Conservation (phyloP, 92 coral and sea anemone species). For the Meandrina meandrites region DNA sequence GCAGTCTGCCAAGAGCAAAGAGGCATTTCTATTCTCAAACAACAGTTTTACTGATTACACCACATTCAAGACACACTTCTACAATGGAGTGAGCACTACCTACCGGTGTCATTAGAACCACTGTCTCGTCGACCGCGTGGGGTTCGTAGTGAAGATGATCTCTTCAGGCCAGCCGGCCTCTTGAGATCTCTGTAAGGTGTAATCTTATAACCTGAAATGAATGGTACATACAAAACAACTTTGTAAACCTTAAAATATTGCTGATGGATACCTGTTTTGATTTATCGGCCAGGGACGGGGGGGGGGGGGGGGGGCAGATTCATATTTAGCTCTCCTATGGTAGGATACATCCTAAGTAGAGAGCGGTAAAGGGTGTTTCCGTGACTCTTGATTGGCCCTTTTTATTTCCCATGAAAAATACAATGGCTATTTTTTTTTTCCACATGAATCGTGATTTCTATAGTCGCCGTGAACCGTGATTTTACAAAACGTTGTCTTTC, state of each 20-base stretch:
- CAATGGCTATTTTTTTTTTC: too few relatives aligned
- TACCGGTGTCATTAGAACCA: constrained; percentile 75
- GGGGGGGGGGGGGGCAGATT: too few relatives aligned
- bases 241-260: not conserved
- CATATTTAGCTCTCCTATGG: too few relatives aligned
- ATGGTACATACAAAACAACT: not conserved
- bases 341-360: too few relatives aligned
- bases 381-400: too few relatives aligned
- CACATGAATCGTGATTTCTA: too few relatives aligned
- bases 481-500: too few relatives aligned
- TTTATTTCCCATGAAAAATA: too few relatives aligned
- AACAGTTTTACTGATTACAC: not conserved
- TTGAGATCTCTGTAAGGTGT: constrained; percentile 93
- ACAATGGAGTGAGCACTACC: not conserved
- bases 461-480: too few relatives aligned
- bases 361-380: too few relatives aligned
- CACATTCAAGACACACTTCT: not conserved
- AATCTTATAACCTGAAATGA: constrained; percentile 78
- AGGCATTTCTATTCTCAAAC: not conserved
- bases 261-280: too few relatives aligned
- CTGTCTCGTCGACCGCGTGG: constrained; percentile 94
- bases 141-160: constrained; percentile 95
- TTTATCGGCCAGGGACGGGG: not conserved
- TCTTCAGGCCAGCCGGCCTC: constrained; percentile 88
- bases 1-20: not conserved